Evolutionary conservation across 2,888 invertebrate genomes (phyloP), one percentile per base, ranked within the genome.

Genomic region (Perizoma affinitatum): DNA sequence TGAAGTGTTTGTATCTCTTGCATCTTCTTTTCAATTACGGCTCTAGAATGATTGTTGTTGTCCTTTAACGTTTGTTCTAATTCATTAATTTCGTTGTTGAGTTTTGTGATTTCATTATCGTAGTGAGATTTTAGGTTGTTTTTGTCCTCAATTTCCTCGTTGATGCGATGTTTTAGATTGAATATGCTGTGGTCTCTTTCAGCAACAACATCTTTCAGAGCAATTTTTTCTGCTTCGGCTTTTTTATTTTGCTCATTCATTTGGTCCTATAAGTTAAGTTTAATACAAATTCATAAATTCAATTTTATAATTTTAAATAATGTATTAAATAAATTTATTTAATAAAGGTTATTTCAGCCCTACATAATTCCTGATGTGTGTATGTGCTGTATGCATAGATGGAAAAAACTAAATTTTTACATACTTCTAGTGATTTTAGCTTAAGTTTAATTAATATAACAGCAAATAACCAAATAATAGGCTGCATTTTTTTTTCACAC

Each of bases 1-100:
- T 89, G 87, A 42, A 90, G 69, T 10, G 72, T 83, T 77, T 88
- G 75, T 63, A 89, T 86, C 65, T 91, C 88, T 52, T 78, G 69
- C 68, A 83, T 75, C 61, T 88, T 88, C 5, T 76, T 72, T 54
- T 88, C 83, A 64, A 88, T 81, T 9, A 76, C 71, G 51, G 69
- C 59, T 57, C 76, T 79, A 4, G 80, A 81, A 62, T 76, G 77
- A 52, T 85, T 81, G 55, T 69, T 76, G 46, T 80, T 83, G 41
- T 84, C 82, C 69, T 78, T 84, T 7, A 88, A 65, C 47, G 79
- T 83, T 62, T 84, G 87, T 65, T 86, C 87, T 22, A 90, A 65
- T 75, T 89, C 88, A 73, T 83, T 86, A 1, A 88, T 79, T 64
- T 86, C 81, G 67, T 86, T 87, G 54, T 85, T 87, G 5, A 90